Percentiles rank a stretch among this genome's conserved stretches.
Evolutionary conservation across 1,140 invertebrate genomes (phyloP).

Genomic region (Diuraphis noxia): DNA sequence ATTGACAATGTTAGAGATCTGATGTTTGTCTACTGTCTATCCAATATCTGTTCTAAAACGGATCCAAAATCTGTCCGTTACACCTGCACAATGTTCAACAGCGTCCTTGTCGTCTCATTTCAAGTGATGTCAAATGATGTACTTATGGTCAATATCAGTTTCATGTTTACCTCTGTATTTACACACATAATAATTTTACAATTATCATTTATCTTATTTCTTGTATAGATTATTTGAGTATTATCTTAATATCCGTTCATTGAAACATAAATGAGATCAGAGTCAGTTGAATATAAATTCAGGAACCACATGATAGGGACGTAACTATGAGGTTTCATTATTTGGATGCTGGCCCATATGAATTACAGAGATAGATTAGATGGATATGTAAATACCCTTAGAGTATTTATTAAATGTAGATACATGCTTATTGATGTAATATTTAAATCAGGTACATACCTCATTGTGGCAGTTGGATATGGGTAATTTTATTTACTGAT

Average conservation of each 20-base stretch:
- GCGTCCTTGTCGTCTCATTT: not conserved
- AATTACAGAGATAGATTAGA: not conserved
- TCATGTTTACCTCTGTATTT: not conserved
- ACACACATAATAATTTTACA: not conserved
- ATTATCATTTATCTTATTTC: not conserved
- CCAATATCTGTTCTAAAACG: no score
- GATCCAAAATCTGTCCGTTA: not conserved
- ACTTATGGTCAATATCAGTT: not conserved
- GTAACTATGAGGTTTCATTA: not conserved
- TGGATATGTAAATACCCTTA: not conserved
- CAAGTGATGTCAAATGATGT: not conserved
- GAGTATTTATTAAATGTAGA: not conserved
- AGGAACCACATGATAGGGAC: not conserved
- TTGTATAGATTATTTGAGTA: no score
- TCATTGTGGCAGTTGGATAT: not conserved
- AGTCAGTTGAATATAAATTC: not conserved
- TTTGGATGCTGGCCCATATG: not conserved
- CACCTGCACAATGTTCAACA: not conserved
- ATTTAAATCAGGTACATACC: not conserved
- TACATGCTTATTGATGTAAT: not conserved
- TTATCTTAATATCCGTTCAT: not conserved
- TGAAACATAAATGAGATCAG: not conserved
- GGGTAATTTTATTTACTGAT: not conserved
- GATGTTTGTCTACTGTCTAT: not conserved
- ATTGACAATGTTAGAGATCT: not conserved